Evolutionary conservation across 2,888 invertebrate genomes (phyloP), one percentile per base, ranked within the genome.

Genomic region (Patella caerulea): DNA sequence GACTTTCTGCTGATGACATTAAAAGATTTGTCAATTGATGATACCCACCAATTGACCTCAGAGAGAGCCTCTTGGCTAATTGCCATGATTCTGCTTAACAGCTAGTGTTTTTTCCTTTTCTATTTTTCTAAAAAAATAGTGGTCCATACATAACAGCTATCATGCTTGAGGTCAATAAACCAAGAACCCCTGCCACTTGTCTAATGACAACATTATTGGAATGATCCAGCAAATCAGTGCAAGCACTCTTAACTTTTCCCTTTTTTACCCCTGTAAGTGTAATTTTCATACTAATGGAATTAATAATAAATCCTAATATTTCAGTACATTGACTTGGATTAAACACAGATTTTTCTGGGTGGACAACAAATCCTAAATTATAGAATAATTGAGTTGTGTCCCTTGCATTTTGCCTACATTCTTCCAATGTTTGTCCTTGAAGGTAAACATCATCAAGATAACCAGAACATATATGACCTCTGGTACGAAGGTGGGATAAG

Each of bases 1-100:
- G 71, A 3, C 7, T 70, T 53, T 75, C 75, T 70, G 52, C 19
- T 15, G 12, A 75, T 65, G 4, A 56, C 12, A 56, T 56, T 56
- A 56, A 15, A 56, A 1, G 56, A 15, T 15, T 56, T 56, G 12
- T 15, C 12, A 56, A 56, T 17, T 15, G 12, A 15, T 15, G 12
- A 12, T 56, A 56, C 3, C 56, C 56, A 56, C 56, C 56, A 56
- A 56, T 56, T 12, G 3, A 56, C 17, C 17, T 56, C 56, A 15
- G 14, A 17, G 14, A 56, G 2, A 14, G 56, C 56, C 14, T 17
- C 15, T 14, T 14, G 14, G 56, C 56, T 56, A 17, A 56, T 56
- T 56, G 14, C 56, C 56, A 14, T 56, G 2, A 17, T 14, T n/a
- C 14, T 14, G n/a, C 14, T 17, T n/a, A 17, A 56, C 15, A 56